These are phyloP conservation scores for Drosophila yakuba DNA, from an alignment of 1,140 invertebrate species.

Conservation along the genomic window DNA sequence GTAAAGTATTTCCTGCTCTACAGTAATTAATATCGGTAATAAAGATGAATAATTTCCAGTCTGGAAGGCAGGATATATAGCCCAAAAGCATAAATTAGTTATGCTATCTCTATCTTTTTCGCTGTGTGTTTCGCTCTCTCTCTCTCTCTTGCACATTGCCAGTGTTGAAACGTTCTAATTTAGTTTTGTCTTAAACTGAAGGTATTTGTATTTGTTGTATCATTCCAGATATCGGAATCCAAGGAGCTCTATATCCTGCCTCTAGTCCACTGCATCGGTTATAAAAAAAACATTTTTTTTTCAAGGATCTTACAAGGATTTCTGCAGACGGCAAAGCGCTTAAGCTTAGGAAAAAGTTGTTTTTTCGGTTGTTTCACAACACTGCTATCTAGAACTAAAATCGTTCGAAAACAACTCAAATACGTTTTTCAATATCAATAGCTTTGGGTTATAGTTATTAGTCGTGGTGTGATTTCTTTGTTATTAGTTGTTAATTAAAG, in stretches of 20 bases:
- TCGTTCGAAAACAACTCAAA: slow-evolving; percentile 7
- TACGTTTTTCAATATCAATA: slow-evolving; percentile 18
- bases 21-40: slow-evolving; percentile 31
- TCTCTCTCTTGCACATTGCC: neutral
- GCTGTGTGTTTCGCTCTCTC: slow-evolving; percentile 1
- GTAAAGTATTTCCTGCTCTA: slow-evolving; percentile 40
- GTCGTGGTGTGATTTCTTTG: slow-evolving; percentile 24
- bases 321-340: slow-evolving; percentile 27
- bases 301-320: slow-evolving; percentile 1
- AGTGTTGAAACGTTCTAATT: too few species aligned
- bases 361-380: slow-evolving; percentile 42
- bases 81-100: neutral
- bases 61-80: slow-evolving; percentile 16
- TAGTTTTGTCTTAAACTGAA: neutral
- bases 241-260: slow-evolving; percentile 13
- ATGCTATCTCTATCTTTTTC: neutral
- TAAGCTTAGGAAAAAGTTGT: slow-evolving; percentile 36
- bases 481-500: slow-evolving; percentile 58
- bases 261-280: neutral
- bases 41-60: slow-evolving; percentile 16
- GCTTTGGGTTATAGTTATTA: slow-evolving; percentile 19
- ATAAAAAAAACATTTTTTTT: neutral
- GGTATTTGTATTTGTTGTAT: neutral
- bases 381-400: slow-evolving; percentile 41
- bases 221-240: neutral